Evolutionary conservation across 23 tunicate species (phyloP).

Genomic region (Pegea sp.): DNA sequence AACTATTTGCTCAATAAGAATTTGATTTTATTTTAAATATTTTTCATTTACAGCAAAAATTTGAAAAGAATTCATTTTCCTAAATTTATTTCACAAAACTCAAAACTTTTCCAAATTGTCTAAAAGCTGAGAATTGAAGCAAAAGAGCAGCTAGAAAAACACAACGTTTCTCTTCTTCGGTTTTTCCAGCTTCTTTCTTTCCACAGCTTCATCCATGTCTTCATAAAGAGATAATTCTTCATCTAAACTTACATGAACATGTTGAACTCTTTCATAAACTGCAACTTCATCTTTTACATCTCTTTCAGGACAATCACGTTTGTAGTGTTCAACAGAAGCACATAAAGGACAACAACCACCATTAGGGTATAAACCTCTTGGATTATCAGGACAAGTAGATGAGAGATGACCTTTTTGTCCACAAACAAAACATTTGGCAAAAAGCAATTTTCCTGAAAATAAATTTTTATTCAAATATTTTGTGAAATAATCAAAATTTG

Average conservation of each 20-base stretch:
- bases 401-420: conserved; percentile 83
- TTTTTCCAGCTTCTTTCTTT: conserved; percentile 11
- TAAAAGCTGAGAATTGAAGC: no score
- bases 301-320: conserved; percentile 77
- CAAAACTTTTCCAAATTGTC: no score
- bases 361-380: conserved; percentile 69
- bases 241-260: conserved; percentile 18
- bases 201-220: conserved; percentile 4
- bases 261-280: conserved; percentile 6
- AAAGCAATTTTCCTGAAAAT: conserved; percentile 36
- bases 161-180: no score
- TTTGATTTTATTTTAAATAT: no score
- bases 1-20: no score
- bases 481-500: not conserved
- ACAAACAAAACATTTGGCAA: conserved; percentile 93
- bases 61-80: no score
- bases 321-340: conserved; percentile 80
- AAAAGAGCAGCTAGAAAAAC: no score
- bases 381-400: conserved; percentile 78
- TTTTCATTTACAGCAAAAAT: no score
- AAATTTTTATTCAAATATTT: not conserved
- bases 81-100: no score
- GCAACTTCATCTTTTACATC: conserved; percentile 42
- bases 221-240: conserved; percentile 69
- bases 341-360: conserved; percentile 84